Evolutionary conservation across 1,140 invertebrate species (phyloP).

Genomic region (Linepithema humile): DNA sequence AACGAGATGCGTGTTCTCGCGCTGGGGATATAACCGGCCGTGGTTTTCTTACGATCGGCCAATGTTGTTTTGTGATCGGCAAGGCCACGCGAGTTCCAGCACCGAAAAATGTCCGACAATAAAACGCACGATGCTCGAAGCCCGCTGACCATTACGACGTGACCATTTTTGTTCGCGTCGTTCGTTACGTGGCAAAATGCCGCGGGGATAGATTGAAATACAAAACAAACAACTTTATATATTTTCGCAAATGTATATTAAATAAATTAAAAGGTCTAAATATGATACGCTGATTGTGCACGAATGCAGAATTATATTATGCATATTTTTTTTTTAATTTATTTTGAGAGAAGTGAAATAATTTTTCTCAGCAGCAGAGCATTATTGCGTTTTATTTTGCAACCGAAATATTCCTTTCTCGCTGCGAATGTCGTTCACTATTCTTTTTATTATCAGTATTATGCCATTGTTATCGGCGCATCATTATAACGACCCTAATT

Average conservation of each 20-base stretch:
- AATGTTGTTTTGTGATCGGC: constrained; percentile 51
- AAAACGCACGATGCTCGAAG: constrained; percentile 53
- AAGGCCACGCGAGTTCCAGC: constrained; percentile 38
- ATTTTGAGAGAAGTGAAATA: neutral
- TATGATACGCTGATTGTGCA: constrained; percentile 10
- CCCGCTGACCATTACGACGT: constrained; percentile 33
- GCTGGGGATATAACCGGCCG: constrained; percentile 65
- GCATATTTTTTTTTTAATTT: neutral
- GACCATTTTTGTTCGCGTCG: constrained; percentile 47
- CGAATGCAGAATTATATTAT: neutral
- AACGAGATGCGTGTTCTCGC: constrained; percentile 76
- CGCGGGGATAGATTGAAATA: neutral
- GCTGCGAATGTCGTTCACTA: neutral
- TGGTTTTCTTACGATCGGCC: constrained; percentile 62
- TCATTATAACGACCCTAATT: constrained; percentile 37
- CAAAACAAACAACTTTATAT: constrained; percentile 8
- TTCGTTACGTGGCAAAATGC: constrained; percentile 51
- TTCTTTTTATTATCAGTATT: constrained; percentile 41
- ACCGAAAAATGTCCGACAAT: constrained; percentile 55
- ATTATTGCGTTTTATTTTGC: neutral
- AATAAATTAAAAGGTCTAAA: neutral
- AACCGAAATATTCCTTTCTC: neutral
- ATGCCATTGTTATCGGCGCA: constrained; percentile 2
- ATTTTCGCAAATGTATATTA: neutral
- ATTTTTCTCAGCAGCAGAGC: neutral